Percentiles rank a stretch among this genome's conserved stretches.
phyloP scores from a whole-genome alignment of 2,113 vertebrate genomes.

The Ciconia stormi region DNA sequence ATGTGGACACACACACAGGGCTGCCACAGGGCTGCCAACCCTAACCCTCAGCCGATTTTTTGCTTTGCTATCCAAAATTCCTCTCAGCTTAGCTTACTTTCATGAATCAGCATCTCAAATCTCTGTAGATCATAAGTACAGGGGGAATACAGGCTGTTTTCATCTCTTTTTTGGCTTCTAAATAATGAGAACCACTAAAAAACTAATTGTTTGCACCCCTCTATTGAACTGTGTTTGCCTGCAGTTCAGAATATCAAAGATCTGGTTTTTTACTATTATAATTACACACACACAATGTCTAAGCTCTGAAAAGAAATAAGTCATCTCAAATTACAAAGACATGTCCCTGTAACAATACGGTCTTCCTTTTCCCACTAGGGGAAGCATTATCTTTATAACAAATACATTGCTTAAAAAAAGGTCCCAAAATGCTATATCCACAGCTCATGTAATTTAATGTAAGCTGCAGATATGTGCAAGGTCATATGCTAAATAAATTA shows the following conservation, averaged over 20 bases:
- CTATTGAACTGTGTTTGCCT: neutral
- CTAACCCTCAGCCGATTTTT: neutral
- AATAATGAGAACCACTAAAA: neutral
- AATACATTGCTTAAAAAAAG: neutral
- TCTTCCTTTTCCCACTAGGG: constrained; percentile 21
- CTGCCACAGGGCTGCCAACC: neutral
- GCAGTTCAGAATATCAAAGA: neutral
- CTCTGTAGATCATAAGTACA: neutral
- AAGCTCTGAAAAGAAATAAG: neutral
- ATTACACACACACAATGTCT: neutral
- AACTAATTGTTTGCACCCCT: neutral
- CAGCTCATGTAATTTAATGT: neutral
- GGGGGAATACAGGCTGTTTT: neutral
- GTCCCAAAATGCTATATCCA: neutral
- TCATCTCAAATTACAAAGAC: constrained; percentile 28
- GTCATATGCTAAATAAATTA: constrained; percentile 31
- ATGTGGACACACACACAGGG: accelerated
- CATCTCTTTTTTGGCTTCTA: neutral
- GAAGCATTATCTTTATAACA: constrained; percentile 27
- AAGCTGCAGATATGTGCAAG: neutral
- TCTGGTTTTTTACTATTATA: neutral
- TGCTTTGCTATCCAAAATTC: neutral
- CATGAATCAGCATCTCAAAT: neutral
- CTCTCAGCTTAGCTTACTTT: neutral
- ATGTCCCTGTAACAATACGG: neutral